These are phyloP conservation scores for Phocoena sinus DNA, from an alignment of 2,113 vertebrate genomes.

Conservation along the genomic window DNA sequence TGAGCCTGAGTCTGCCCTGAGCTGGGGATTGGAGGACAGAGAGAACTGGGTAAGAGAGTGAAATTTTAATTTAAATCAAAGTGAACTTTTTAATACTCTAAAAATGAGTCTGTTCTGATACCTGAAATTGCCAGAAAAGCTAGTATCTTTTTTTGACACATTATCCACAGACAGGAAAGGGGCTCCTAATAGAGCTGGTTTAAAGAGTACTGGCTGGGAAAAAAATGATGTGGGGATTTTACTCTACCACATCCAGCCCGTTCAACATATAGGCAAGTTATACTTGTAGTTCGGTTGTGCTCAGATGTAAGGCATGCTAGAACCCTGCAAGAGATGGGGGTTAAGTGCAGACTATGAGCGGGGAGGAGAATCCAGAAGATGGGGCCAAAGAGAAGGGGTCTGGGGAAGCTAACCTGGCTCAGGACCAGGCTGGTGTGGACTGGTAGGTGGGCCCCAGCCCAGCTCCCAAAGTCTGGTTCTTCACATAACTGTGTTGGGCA, in stretches of 20 bases:
- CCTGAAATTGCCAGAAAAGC: background rate
- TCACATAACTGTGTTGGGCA: background rate
- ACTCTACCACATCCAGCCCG: background rate
- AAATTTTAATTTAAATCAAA: conserved; percentile 21
- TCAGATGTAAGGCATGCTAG: background rate
- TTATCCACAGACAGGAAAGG: background rate
- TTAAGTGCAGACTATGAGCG: background rate
- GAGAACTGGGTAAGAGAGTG: background rate
- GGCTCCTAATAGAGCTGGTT: background rate
- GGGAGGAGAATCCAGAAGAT: background rate
- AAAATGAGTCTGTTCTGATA: background rate
- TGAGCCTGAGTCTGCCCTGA: background rate
- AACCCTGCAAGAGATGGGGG: background rate
- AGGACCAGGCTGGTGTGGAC: background rate
- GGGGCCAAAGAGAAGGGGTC: background rate
- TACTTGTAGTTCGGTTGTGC: background rate
- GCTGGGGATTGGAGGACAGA: background rate
- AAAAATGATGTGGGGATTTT: background rate
- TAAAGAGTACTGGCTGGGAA: background rate
- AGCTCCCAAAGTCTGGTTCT: background rate
- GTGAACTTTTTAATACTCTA: background rate
- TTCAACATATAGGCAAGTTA: background rate
- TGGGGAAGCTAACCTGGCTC: background rate
- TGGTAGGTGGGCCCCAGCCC: background rate
- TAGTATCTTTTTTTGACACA: background rate